A percentile compares a stretch with the other conserved stretches of the same genome.
phyloP scores from a whole-genome alignment of 1,140 invertebrate species.

The Anthonomus grandis region DNA sequence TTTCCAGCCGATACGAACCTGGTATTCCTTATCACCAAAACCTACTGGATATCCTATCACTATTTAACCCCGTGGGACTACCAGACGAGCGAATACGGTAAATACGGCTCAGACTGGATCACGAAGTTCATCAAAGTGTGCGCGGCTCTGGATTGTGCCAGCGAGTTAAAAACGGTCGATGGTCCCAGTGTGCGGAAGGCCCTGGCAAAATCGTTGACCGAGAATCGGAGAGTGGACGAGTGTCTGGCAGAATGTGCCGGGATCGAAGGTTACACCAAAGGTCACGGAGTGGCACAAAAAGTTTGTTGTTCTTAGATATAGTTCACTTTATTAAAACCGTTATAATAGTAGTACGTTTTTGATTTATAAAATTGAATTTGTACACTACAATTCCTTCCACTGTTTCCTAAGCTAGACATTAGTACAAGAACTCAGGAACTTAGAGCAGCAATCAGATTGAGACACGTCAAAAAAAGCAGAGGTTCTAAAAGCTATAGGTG shows the following conservation, averaged over 20 bases:
- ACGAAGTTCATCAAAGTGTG: slow-evolving; percentile 66
- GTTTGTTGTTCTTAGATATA: background rate
- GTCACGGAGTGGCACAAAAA: background rate
- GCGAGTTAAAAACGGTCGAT: slow-evolving; percentile 61
- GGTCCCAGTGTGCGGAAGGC: slow-evolving; percentile 58
- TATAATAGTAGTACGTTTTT: too few relatives aligned
- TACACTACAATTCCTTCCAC: too few relatives aligned
- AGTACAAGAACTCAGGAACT: too few relatives aligned
- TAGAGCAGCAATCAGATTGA: too few relatives aligned
- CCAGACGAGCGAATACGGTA: slow-evolving; percentile 71
- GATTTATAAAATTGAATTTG: too few relatives aligned
- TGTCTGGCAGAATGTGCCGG: slow-evolving; percentile 53
- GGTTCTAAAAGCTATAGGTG: too few relatives aligned
- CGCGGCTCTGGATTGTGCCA: slow-evolving; percentile 60
- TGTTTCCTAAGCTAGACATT: too few relatives aligned
- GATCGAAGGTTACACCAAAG: background rate
- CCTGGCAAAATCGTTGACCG: slow-evolving; percentile 53
- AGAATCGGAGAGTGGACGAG: slow-evolving; percentile 52
- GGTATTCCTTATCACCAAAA: slow-evolving; percentile 69
- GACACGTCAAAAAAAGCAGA: too few relatives aligned
- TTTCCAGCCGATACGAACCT: slow-evolving; percentile 66
- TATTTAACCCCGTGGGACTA: slow-evolving; percentile 74
- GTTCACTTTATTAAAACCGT: too few relatives aligned
- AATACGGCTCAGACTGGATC: slow-evolving; percentile 62
- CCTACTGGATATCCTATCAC: slow-evolving; percentile 75